Conservation (phyloP, 2,113 vertebrate genomes). For the Larimichthys crocea region DNA sequence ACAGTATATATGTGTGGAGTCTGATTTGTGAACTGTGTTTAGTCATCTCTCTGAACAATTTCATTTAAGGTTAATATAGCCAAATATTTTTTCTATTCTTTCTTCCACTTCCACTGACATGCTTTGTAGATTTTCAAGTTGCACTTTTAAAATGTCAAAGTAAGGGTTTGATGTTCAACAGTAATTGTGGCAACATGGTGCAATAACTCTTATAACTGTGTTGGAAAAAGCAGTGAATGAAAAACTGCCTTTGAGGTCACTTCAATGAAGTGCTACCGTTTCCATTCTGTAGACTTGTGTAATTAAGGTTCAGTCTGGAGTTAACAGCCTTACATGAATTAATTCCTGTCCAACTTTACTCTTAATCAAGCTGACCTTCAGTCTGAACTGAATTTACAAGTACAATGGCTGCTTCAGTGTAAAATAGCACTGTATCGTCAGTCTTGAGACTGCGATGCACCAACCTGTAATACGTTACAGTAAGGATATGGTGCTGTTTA, state of each 20-base stretch:
- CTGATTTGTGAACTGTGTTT: background rate
- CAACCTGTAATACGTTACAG: constrained; percentile 2
- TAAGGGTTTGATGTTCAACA: constrained; percentile 51
- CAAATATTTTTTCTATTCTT: background rate
- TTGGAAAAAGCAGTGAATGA: constrained; percentile 35
- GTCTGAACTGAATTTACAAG: constrained; percentile 35
- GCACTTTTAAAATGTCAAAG: constrained; percentile 65
- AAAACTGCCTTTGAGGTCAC: constrained; percentile 66
- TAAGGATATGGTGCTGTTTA: constrained; percentile 24
- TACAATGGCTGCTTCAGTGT: background rate
- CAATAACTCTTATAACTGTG: constrained; percentile 49
- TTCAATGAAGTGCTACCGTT: constrained; percentile 49
- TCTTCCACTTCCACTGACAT: constrained; percentile 13
- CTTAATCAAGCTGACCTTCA: constrained; percentile 69
- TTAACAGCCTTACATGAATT: constrained; percentile 56
- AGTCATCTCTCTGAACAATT: background rate
- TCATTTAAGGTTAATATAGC: constrained; percentile 28
- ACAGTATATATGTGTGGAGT: background rate
- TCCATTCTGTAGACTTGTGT: constrained; percentile 47
- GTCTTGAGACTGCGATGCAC: constrained; percentile 1
- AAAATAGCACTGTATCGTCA: constrained; percentile 4
- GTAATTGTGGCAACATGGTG: constrained; percentile 44
- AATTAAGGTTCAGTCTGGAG: constrained; percentile 61
- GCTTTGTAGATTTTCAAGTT: constrained; percentile 50
- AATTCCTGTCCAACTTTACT: constrained; percentile 50